phyloP scores from a whole-genome alignment of 2,797 vertebrate genomes.

The Denticeps clupeoides region DNA sequence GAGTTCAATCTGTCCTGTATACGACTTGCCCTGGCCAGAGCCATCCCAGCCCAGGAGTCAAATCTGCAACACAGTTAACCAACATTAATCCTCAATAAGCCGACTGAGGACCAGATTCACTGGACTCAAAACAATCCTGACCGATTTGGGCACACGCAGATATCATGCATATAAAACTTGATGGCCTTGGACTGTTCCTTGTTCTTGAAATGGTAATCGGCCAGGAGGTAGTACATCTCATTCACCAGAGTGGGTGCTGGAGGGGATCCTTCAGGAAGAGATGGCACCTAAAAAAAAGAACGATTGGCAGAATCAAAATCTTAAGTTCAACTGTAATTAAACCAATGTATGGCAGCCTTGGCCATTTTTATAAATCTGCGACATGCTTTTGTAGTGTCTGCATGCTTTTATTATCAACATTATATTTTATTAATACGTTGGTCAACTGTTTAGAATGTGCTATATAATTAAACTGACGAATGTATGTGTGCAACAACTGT shows the following conservation, averaged over 20 bases:
- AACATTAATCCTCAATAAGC: not conserved
- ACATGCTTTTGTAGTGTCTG: too few relatives aligned
- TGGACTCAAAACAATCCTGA: constrained; percentile 31
- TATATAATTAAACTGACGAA: too few relatives aligned
- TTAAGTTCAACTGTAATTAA: not conserved
- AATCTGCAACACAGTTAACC: constrained; percentile 57
- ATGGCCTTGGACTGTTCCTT: constrained; percentile 97
- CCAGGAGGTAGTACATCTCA: constrained; percentile 90
- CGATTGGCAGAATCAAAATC: not conserved
- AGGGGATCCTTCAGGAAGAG: constrained; percentile 76
- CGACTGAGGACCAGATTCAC: not conserved
- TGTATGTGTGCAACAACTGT: too few relatives aligned
- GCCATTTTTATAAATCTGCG: too few relatives aligned
- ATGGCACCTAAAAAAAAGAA: constrained; percentile 61
- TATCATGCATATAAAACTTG: constrained; percentile 97
- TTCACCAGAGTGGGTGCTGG: constrained; percentile 76
- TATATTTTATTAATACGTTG: too few relatives aligned
- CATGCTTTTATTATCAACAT: too few relatives aligned
- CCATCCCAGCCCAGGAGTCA: constrained; percentile 98
- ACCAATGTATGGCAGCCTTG: not conserved
- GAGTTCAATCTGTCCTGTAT: constrained; percentile 98
- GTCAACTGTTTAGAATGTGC: too few relatives aligned
- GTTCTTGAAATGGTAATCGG: constrained; percentile 98
- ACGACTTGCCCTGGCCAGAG: constrained; percentile 86
- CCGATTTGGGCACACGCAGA: constrained; percentile 92